Evolutionary conservation across 2,888 invertebrate species (phyloP).

Genomic region (Rambutsinella grinnellia): DNA sequence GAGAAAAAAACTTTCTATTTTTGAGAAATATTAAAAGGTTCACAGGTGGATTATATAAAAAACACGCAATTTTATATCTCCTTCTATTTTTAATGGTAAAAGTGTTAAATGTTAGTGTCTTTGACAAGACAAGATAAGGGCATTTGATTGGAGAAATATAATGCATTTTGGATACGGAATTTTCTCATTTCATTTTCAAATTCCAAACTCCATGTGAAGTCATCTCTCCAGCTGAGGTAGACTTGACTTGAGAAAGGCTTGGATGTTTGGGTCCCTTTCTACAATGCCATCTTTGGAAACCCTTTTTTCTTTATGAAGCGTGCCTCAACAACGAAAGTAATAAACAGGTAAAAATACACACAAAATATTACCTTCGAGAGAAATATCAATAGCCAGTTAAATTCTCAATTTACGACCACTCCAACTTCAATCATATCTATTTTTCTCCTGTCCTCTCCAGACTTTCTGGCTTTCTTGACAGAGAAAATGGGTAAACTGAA

Average conservation of each 20-base stretch:
- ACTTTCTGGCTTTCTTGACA: conserved; percentile 48
- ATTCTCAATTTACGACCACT: conserved; percentile 33
- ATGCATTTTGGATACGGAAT: conserved; percentile 58
- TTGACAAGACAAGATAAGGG: conserved; percentile 35
- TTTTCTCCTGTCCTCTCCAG: conserved; percentile 35
- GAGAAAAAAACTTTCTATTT: conserved; percentile 43
- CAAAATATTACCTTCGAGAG: conserved; percentile 23
- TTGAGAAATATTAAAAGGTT: conserved; percentile 14
- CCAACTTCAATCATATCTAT: conserved; percentile 13
- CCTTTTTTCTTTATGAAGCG: conserved; percentile 41
- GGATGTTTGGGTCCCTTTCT: conserved; percentile 26
- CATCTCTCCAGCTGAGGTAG: conserved; percentile 52
- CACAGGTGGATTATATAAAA: too few relatives aligned
- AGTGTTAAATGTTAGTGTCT: conserved; percentile 45
- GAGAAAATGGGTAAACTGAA: too few relatives aligned
- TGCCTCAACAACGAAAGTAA: conserved; percentile 28
- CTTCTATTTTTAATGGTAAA: conserved; percentile 35
- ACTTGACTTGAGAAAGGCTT: conserved; percentile 37
- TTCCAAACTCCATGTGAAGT: conserved; percentile 66
- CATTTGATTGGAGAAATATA: conserved; percentile 44
- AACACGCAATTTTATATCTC: conserved; percentile 18
- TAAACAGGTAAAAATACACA: conserved; percentile 29
- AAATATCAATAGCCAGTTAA: conserved; percentile 50
- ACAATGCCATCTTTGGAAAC: conserved; percentile 32
- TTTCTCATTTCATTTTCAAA: conserved; percentile 66